Percentiles rank a stretch among this genome's conserved stretches.
Conservation (phyloP, 2,113 vertebrate genomes). For the Catharus minimus region DNA sequence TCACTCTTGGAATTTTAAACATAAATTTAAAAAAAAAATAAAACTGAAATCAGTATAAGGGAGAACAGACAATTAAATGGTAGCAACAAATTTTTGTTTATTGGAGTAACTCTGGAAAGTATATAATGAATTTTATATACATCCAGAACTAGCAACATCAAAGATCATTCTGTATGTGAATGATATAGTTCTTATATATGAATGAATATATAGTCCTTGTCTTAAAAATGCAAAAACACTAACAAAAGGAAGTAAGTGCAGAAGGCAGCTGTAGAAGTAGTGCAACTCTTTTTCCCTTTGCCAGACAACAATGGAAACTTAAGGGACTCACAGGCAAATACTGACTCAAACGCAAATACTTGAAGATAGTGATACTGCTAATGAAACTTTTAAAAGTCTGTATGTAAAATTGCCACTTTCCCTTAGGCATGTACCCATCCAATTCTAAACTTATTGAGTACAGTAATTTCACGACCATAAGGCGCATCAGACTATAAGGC, state of each 20-base stretch:
- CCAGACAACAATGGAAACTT: neutral
- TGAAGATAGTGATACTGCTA: neutral
- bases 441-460: neutral
- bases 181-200: neutral
- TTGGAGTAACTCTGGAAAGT: neutral
- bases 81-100: neutral
- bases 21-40: neutral
- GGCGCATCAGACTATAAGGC: too few species aligned
- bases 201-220: neutral
- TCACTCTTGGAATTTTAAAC: neutral
- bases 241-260: neutral
- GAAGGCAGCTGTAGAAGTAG: neutral
- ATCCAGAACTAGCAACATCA: neutral
- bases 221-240: neutral
- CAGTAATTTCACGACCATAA: too few species aligned
- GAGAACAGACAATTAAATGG: neutral
- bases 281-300: neutral
- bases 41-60: neutral
- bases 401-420: neutral
- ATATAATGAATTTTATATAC: neutral
- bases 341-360: neutral
- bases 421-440: neutral
- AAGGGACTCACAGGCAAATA: neutral
- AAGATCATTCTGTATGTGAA: neutral
- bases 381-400: neutral